Evolutionary conservation across 2,113 vertebrate species (phyloP).

Genomic region (Alligator mississippiensis): DNA sequence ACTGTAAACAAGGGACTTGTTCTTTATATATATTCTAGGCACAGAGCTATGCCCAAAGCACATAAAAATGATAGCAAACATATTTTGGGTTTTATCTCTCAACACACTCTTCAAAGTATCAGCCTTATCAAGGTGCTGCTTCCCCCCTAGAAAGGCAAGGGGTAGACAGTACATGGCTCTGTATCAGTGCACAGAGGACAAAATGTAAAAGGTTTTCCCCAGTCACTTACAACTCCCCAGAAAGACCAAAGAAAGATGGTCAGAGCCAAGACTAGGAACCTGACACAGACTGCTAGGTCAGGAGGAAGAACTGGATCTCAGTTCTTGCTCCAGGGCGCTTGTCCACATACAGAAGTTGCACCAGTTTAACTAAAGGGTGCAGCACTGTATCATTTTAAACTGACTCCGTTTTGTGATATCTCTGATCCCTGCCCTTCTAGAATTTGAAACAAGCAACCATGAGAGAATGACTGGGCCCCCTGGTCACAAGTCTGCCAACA

Average conservation of each 20-base stretch:
- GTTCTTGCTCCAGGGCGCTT: neutral
- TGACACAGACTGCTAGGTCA: neutral
- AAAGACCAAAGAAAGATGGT: neutral
- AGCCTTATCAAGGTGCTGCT: neutral
- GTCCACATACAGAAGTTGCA: neutral
- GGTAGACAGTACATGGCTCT: neutral
- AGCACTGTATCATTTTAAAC: neutral
- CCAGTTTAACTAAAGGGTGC: too few relatives aligned
- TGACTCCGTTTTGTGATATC: neutral
- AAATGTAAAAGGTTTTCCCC: neutral
- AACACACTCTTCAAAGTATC: neutral
- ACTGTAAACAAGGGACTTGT: slow-evolving; percentile 30
- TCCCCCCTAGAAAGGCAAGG: neutral
- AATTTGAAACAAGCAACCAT: neutral
- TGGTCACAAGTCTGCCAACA: neutral
- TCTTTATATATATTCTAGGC: slow-evolving; percentile 34
- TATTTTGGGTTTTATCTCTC: slow-evolving; percentile 32
- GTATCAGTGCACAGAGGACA: neutral
- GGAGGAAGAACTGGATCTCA: neutral
- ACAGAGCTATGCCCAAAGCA: slow-evolving; percentile 17
- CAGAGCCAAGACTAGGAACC: neutral
- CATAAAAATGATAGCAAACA: slow-evolving; percentile 33
- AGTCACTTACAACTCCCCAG: neutral
- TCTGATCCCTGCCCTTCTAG: neutral
- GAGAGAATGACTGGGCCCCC: neutral